Percentiles rank a stretch among this genome's conserved stretches.
phyloP scores from a whole-genome alignment of 2,797 vertebrate genomes.

The Borostomias antarcticus region DNA sequence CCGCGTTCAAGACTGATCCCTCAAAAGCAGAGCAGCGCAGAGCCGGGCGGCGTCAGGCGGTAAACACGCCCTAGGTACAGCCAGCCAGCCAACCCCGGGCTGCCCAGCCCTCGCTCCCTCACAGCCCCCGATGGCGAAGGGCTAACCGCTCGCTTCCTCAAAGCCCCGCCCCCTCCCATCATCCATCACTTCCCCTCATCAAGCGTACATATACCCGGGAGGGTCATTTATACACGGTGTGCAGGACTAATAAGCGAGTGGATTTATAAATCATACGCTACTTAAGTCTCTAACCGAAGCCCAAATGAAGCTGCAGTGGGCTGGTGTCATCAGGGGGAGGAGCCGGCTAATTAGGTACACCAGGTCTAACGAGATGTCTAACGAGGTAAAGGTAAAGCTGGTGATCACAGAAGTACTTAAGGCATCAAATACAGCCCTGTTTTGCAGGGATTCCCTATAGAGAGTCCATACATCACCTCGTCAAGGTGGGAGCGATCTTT shows the following conservation, averaged over 20 bases:
- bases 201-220: conserved; percentile 63
- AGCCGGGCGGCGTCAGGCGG: conserved; percentile 59
- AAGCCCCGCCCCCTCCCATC: conserved; percentile 59
- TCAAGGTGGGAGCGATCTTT: no score
- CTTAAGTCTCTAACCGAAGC: conserved; percentile 70
- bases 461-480: no score
- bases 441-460: no score
- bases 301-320: conserved; percentile 49
- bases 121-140: conserved; percentile 76
- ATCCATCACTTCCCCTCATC: conserved; percentile 67
- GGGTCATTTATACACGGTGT: conserved; percentile 76
- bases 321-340: conserved; percentile 58
- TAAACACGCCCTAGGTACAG: conserved; percentile 72
- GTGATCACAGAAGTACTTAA: background rate
- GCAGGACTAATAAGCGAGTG: conserved; percentile 71
- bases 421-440: no score
- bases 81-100: conserved; percentile 45
- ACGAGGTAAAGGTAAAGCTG: conserved; percentile 2
- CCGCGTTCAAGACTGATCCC: conserved; percentile 95
- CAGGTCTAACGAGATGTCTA: no score
- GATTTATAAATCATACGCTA: conserved; percentile 78
- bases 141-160: conserved; percentile 74
- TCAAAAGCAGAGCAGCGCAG: conserved; percentile 77
- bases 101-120: conserved; percentile 67
- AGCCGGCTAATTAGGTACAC: conserved; percentile 44